Evolutionary conservation across 2,888 invertebrate species (phyloP), one percentile per base, ranked within the genome.

Genomic region (Abrostola tripartita): DNA sequence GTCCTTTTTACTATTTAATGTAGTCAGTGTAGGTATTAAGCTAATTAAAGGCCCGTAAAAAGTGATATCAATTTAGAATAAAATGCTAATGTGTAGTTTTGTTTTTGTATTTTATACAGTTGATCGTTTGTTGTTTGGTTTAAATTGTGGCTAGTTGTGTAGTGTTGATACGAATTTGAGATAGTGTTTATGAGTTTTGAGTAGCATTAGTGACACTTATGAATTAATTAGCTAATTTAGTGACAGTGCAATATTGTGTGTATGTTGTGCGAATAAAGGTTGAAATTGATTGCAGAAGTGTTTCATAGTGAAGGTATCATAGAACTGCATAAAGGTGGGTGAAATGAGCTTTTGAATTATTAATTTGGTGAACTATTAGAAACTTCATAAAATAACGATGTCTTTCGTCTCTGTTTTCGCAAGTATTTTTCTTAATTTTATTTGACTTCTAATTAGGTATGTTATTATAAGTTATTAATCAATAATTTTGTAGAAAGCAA

Each of bases 181-280:
- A 71, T 51, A 49, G 49, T 50, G 50, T 11, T 40, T 40, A 5
- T 50, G 50, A 11, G 50, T 36, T 50, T 35, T 6, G 11, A 50
- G 50, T 50, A n/a, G 50, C 10, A 40, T 35, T 50, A 36, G 36
- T 50, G 36, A 35, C 50, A 36, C 35, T 36, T 50, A 6, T 9
- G 36, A 37, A 12, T 41, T 47, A 38, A 62, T 40, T 40, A 11
- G 24, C 24, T 5, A 24, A 24, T 24, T 14, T 24, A 47, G 57
- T 61, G 52, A 49, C 47, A 58, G 73, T 73, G 68, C 64, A 61
- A 73, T 73, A 72, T 64, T 41, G 58, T 53, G 58, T 71, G 61
- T 67, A 51, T 60, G 7, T 5, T 49, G 37, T 50, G 36, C 44
- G 55, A n/a, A 50, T 14, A 49, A 6, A 37, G 49, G 50, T 47